Evolutionary conservation across 2,888 invertebrate genomes (phyloP).

Genomic region (Zele albiditarsus): DNA sequence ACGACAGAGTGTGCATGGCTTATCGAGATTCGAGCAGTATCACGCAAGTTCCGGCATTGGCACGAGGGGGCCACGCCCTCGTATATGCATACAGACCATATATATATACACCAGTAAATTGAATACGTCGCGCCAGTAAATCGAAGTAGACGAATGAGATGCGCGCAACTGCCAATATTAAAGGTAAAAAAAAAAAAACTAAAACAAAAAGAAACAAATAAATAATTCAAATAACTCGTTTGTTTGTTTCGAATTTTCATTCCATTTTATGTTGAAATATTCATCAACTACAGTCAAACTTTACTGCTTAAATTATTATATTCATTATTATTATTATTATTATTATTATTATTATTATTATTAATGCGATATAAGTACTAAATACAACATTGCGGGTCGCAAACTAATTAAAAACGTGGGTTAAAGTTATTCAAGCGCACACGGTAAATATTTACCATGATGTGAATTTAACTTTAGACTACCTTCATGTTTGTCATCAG

Average conservation of each 20-base stretch:
- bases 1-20: constrained; percentile 40
- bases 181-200: background rate
- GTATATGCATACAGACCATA: background rate
- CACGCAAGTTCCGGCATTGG: constrained; percentile 42
- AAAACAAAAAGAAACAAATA: background rate
- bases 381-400: background rate
- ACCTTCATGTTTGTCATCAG: background rate
- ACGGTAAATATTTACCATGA: background rate
- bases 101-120: constrained; percentile 21
- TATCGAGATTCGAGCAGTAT: constrained; percentile 41
- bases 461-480: background rate
- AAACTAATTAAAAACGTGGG: background rate
- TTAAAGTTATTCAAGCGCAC: background rate
- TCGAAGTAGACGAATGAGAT: constrained; percentile 36
- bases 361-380: background rate
- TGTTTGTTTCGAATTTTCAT: background rate
- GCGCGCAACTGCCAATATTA: constrained; percentile 18
- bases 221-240: background rate
- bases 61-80: constrained; percentile 37
- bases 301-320: background rate
- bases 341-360: background rate
- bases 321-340: background rate
- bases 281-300: background rate
- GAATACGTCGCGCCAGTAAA: constrained; percentile 35
- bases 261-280: too few species aligned